Evolutionary conservation across 2,888 invertebrate genomes (phyloP), one percentile per base, ranked within the genome.

Genomic region (Caenorhabditis panamensis): DNA sequence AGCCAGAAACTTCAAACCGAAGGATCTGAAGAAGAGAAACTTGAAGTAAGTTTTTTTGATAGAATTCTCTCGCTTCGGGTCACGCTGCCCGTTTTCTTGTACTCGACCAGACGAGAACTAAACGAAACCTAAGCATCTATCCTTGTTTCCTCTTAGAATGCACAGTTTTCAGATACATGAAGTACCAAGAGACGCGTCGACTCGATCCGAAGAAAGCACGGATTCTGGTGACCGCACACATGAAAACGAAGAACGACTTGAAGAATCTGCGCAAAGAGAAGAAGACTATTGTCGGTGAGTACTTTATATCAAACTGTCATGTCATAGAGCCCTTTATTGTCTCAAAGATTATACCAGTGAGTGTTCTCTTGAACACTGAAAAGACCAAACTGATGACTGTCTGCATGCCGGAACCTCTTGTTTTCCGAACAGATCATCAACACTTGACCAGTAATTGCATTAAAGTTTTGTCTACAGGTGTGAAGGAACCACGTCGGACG

Each of bases 21-120:
- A 72, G 47, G 82, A 84, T 49, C 61, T 83, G 37, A 80, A 79
- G 24, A 79, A 76, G 36, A 59, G 82, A 28, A 84, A 83, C 37
- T 44, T 83, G 58, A 71, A 72, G 67, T 84, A 53, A 58, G 68
- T 76, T 20, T 20, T 20, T 31, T 31, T 31, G 31, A 31, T 4
- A 31, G 9, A 31, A 31, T 4, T 31, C n/a, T n/a, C n/a, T n/a
- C n/a, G n/a, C n/a, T n/a, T n/a, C n/a, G n/a, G n/a, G n/a, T n/a
- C n/a, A n/a, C n/a, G n/a, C n/a, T n/a, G n/a, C n/a, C n/a, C n/a
- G n/a, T n/a, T n/a, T n/a, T n/a, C n/a, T n/a, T n/a, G n/a, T n/a
- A n/a, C n/a, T n/a, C n/a, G n/a, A n/a, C n/a, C n/a, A n/a, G n/a
- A n/a, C n/a, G n/a, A n/a, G n/a, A n/a, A n/a, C n/a, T n/a, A n/a